phyloP scores from a whole-genome alignment of 1,140 invertebrate genomes.

The Hylaeus anthracinus region DNA sequence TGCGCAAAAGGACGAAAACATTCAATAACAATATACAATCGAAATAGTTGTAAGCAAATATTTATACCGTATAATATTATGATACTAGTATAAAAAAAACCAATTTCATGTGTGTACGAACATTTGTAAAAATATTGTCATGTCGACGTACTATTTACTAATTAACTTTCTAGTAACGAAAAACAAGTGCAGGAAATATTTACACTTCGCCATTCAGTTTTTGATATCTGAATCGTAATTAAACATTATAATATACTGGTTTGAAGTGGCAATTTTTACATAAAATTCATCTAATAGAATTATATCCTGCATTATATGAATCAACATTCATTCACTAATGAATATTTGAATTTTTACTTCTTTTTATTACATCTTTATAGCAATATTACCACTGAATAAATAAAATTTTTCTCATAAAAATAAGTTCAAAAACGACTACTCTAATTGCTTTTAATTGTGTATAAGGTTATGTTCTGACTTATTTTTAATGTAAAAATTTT shows the following conservation, averaged over 20 bases:
- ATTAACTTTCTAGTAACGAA: slow-evolving; percentile 29
- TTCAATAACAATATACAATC: slow-evolving; percentile 53
- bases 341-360: too few relatives aligned
- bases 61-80: slow-evolving; percentile 56
- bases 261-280: too few relatives aligned
- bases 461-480: too few relatives aligned
- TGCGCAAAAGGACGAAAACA: slow-evolving; percentile 23
- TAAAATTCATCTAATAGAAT: too few relatives aligned
- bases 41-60: slow-evolving; percentile 67
- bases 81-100: slow-evolving; percentile 52
- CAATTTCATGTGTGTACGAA: slow-evolving; percentile 52
- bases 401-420: too few relatives aligned
- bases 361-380: too few relatives aligned
- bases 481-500: too few relatives aligned
- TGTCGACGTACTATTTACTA: slow-evolving; percentile 18
- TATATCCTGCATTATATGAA: too few relatives aligned
- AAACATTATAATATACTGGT: background rate
- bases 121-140: slow-evolving; percentile 60
- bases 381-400: too few relatives aligned
- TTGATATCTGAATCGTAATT: slow-evolving; percentile 40
- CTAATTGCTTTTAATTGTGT: too few relatives aligned
- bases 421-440: too few relatives aligned
- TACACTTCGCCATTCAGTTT: slow-evolving; percentile 29
- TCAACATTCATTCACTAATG: too few relatives aligned
- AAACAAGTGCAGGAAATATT: slow-evolving; percentile 13